These are phyloP conservation scores for Scaptomyza flava DNA, from an alignment of 2,888 invertebrate species.

Conservation along the genomic window DNA sequence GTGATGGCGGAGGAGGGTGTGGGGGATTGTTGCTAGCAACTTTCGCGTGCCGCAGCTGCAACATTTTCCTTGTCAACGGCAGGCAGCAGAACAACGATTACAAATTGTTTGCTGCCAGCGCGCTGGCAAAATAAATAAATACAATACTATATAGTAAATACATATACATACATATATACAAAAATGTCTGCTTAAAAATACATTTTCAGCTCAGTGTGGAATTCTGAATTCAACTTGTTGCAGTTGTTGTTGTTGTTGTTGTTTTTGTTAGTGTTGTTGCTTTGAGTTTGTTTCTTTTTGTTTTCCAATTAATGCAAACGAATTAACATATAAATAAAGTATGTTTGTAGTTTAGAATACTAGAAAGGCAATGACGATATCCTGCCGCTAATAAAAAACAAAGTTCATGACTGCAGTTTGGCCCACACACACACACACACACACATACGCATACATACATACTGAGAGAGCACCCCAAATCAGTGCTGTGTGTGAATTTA, in stretches of 20 bases:
- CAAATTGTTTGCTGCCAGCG: constrained; percentile 67
- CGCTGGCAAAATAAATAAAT: constrained; percentile 43
- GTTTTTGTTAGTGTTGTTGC: no score
- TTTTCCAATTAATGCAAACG: constrained; percentile 63
- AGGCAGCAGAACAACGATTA: constrained; percentile 57
- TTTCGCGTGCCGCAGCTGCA: constrained; percentile 70
- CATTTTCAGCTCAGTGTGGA: constrained; percentile 52
- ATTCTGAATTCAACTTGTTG: constrained; percentile 27
- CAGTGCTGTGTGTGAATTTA: constrained; percentile 55
- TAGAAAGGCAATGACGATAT: constrained; percentile 49
- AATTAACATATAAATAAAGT: constrained; percentile 71
- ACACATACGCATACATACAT: constrained; percentile 6
- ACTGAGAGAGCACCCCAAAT: neutral
- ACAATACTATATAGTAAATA: constrained; percentile 1
- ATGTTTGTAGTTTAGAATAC: constrained; percentile 11
- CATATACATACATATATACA: neutral
- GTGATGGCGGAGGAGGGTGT: neutral
- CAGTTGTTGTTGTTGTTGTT: neutral
- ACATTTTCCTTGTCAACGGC: constrained; percentile 72
- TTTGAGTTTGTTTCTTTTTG: constrained; percentile 24
- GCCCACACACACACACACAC: constrained; percentile 56
- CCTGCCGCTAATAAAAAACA: constrained; percentile 72
- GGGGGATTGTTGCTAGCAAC: constrained; percentile 21
- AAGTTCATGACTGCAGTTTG: constrained; percentile 59
- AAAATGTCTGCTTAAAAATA: constrained; percentile 66